Evolutionary conservation across 2,113 vertebrate genomes (phyloP), one percentile per base, ranked within the genome.

Genomic region (Callospermophilus lateralis): DNA sequence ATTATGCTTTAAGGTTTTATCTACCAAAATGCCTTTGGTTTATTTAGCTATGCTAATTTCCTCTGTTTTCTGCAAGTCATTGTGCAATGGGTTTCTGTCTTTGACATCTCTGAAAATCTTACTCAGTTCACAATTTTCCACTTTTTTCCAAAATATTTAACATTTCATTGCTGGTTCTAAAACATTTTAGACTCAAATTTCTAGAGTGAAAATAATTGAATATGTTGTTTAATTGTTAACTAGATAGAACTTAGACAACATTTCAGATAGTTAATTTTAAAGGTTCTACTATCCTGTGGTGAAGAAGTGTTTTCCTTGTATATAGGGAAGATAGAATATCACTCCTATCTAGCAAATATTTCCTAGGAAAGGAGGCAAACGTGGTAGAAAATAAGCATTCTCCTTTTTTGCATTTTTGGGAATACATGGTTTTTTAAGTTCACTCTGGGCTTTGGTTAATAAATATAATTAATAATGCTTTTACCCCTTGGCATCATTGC

Each of bases 1-100:
- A 26, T 73, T 84, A 4, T 53, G 93, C 55, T 84, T 89, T 96
- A 42, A 48, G 70, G 68, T 83, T 53, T 70, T 83, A 42, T 70
- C 65, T 55, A 20, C 28, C 10, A 58, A 9, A 76, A 73, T 45
- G 51, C 15, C 2, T 51, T 55, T 92, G 19, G 19, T 89, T 89
- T 94, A 28, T 95, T 42, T 84, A 24, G 37, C 16, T 73, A 55
- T 58, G 84, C 53, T 93, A 95, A 76, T 58, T 84, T 70, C n/a
- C 28, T 58, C 81, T 93, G 20, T 93, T 88, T 97, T 11, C 39
- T 4, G 30, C 83, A 63, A 3, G 63, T 81, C 72, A 90, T 65
- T 90, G 3, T 72, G 84, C 37, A 76, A 61, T 63, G 77, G 1
- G 76, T 89, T 77, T 88, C 34, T 95, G 32, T 24, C 15, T 92